Percentiles rank a stretch among this genome's conserved stretches.
These are phyloP conservation scores for Okapia johnstoni DNA, from an alignment of 2,113 vertebrate species.

Conservation along the genomic window DNA sequence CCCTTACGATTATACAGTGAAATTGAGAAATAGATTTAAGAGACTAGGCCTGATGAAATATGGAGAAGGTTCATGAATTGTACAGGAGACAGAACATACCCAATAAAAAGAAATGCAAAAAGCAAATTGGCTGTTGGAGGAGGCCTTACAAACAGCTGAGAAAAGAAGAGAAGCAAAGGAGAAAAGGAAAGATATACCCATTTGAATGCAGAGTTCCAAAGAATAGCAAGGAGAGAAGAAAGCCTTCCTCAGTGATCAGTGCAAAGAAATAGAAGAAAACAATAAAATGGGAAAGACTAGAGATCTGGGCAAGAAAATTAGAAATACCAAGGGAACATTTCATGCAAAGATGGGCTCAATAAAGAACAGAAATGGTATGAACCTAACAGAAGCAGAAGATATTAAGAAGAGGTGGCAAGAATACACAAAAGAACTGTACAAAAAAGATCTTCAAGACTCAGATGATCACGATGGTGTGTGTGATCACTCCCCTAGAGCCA, in stretches of 20 bases:
- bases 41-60: not conserved
- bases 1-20: not conserved
- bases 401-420: not conserved
- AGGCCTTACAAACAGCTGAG: not conserved
- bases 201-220: not conserved
- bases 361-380: not conserved
- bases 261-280: not conserved
- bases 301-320: not conserved
- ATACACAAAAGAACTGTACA: not conserved
- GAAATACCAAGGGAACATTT: not conserved
- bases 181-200: not conserved
- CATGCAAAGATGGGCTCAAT: not conserved
- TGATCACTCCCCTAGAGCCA: not conserved
- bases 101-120: not conserved
- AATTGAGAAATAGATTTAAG: not conserved
- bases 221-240: not conserved
- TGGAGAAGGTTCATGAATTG: rapidly evolving
- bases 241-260: not conserved
- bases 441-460: not conserved
- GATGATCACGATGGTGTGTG: not conserved
- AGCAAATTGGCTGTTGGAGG: not conserved
- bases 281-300: not conserved
- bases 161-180: not conserved
- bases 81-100: not conserved
- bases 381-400: not conserved